Percentiles rank a stretch among this genome's conserved stretches.
phyloP scores from a whole-genome alignment of 2,113 vertebrate genomes.

The Xiphorhynchus elegans region DNA sequence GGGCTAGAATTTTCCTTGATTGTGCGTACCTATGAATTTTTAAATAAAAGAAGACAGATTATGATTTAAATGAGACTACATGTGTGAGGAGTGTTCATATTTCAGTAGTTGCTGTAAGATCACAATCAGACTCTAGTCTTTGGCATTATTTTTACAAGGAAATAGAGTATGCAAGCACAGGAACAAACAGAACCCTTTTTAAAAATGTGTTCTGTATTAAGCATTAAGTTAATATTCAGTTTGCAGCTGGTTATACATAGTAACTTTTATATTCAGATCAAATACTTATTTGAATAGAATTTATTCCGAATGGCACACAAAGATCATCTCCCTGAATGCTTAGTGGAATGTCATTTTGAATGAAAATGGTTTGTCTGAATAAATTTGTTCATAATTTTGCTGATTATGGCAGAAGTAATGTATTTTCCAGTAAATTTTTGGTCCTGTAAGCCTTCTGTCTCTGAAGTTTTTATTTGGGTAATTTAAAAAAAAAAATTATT shows the following conservation, averaged over 20 bases:
- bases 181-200: neutral
- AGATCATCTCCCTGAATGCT: conserved; percentile 49
- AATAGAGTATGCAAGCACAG: neutral
- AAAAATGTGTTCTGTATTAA: conserved; percentile 19
- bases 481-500: conserved; percentile 15
- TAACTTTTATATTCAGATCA: conserved; percentile 56
- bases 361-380: conserved; percentile 62
- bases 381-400: conserved; percentile 57
- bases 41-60: neutral
- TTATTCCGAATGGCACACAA: conserved; percentile 42
- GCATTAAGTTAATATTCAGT: conserved; percentile 48
- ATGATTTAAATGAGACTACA: neutral
- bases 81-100: neutral
- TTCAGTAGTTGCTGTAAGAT: neutral
- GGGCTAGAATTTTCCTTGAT: neutral
- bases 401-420: conserved; percentile 22
- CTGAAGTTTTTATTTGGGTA: conserved; percentile 14
- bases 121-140: neutral
- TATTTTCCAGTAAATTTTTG: conserved; percentile 65
- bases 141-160: neutral
- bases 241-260: conserved; percentile 37
- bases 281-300: conserved; percentile 52
- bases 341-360: conserved; percentile 42
- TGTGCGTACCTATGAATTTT: conserved; percentile 2
- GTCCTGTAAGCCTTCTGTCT: neutral